Evolutionary conservation across 2,113 vertebrate genomes (phyloP), one percentile per base, ranked within the genome.

Genomic region (Stomatorhinus ivindoensis): DNA sequence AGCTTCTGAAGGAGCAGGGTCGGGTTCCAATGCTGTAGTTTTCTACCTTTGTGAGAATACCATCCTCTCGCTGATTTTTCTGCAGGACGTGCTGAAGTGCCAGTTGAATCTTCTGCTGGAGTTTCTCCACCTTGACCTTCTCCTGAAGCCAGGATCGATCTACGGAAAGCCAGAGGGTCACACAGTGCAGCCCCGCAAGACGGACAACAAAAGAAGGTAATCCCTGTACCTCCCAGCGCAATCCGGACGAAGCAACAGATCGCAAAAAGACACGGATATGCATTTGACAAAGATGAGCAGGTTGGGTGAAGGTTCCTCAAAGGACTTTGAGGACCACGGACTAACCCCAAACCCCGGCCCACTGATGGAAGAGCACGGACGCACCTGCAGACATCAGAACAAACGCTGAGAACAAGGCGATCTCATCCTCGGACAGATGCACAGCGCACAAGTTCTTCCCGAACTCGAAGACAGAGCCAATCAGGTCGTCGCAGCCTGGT

Each of bases 101-200:
- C 91, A 97, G 94, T 91, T 98, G 96, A 92, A 97, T 97, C 93
- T 97, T 97, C 96, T 98, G 97, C 87, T 98, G 97, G 89, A 98
- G 96, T 92, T 98, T 98, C 93, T 98, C 97, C 88, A 98, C 98
- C 93, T 97, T 97, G 86, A 96, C 95, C 92, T 98, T 98, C 93
- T 98, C 98, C 94, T 98, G 98, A 90, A 98, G 96, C 98, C 98
- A 98, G 0, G 97, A 97, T 48, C 97, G 97, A 95, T 98, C 98
- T 98, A 13, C 13, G 61, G n/a, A 31, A 47, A 84, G 24, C 21
- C 82, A 84, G 8, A 27, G 5, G 27, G 44, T 88, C 19, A 88
- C 48, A 53, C 46, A 13, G 39, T 46, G 42, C 39, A 47, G 44
- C 9, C 9, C 31, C 13, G 39, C 31, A 83, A 47, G 21, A 9